A percentile compares a stretch with the other conserved stretches of the same genome.
These are phyloP conservation scores for Pristionchus fissidentatus DNA, from an alignment of 2,888 invertebrate species.

Conservation along the genomic window DNA sequence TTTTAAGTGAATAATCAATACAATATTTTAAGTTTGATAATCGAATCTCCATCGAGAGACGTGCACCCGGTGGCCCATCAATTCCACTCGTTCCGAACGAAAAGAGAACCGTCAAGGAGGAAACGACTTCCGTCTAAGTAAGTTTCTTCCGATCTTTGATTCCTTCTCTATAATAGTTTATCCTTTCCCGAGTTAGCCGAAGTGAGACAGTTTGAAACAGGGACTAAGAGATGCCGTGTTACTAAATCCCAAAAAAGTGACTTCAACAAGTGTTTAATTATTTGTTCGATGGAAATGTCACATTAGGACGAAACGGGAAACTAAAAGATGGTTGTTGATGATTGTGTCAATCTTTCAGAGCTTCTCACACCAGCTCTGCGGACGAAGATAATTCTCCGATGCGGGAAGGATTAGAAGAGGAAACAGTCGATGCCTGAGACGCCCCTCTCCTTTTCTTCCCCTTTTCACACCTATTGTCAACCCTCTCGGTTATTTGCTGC, in stretches of 20 bases:
- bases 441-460: neutral
- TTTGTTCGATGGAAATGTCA: too few relatives aligned
- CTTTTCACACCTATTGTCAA: neutral
- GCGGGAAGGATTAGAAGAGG: constrained; percentile 26
- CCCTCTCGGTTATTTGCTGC: too few relatives aligned
- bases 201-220: too few relatives aligned
- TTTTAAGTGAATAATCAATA: neutral
- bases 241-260: too few relatives aligned
- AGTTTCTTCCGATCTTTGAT: neutral
- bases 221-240: too few relatives aligned
- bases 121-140: constrained; percentile 16
- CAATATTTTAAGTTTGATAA: constrained; percentile 8
- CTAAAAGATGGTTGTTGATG: too few relatives aligned
- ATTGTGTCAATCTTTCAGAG: constrained; percentile 36
- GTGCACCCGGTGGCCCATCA: constrained; percentile 36
- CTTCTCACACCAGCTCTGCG: constrained; percentile 32
- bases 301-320: too few relatives aligned
- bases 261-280: too few relatives aligned
- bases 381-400: constrained; percentile 28
- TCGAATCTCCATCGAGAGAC: constrained; percentile 20
- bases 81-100: constrained; percentile 45
- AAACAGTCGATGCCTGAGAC: neutral
- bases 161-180: neutral
- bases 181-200: too few relatives aligned
- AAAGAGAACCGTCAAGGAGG: neutral